Base-by-base conservation (phyloP, 2,113 vertebrate genomes). In the Myiozetetes cayanensis region DNA sequence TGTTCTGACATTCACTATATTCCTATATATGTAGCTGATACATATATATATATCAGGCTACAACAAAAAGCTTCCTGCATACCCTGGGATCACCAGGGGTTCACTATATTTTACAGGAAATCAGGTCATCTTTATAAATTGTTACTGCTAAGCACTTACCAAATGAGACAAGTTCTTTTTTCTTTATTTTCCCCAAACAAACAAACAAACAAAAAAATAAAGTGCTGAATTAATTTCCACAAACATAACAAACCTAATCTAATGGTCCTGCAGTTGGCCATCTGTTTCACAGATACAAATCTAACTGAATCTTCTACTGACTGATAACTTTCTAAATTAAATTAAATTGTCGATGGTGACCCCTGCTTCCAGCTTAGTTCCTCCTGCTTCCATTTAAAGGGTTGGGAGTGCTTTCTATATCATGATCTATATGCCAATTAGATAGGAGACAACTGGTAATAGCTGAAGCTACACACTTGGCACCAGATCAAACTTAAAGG, bases 181-280 rank as follows among this genome's bases (percentile, higher is more conserved):
- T 23, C 77, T 44, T 46, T 59, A 59, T 37, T 55, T 10, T 11
- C 3, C 37, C 35, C 19, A 44, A 44, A 19, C 44, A 44, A 17
- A 55, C 20, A 56, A 56, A n/a, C 76, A 44, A 59, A 37, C 37
- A 37, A 21, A 65, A 58, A 35, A 81, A 44, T 79, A 70, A 97
- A 97, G 92, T 96, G 97, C 93, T 97, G 97, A 98, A 98, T 98
- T 97, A 97, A 98, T 98, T 97, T 94, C 87, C 85, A 94, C 83
- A 96, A 95, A 95, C 87, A 82, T 70, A 95, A 94, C 91, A 96
- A 94, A 96, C 47, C 56, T 97, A 98, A 98, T 94, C 78, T 83
- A 96, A 98, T 98, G 91, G 97, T 75, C 74, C 70, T 87, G 82
- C 79, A 80, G 94, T 65, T 52, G 62, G 94, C 98, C 98, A 98